Percentiles rank a stretch among this genome's conserved stretches.
These are phyloP conservation scores for Rhinichthys klamathensis DNA, from an alignment of 2,113 vertebrate genomes.

Conservation along the genomic window DNA sequence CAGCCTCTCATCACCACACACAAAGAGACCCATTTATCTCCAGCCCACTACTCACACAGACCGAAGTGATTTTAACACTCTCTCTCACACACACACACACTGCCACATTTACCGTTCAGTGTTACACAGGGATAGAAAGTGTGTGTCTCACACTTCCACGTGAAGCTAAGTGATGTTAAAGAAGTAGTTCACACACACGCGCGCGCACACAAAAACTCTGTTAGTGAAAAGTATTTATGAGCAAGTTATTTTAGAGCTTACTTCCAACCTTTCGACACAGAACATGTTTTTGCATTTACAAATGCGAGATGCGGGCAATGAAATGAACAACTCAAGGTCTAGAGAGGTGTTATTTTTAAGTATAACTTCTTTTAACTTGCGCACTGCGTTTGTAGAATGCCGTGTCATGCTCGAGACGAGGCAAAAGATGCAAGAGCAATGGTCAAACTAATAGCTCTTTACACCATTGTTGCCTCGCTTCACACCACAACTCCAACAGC, in stretches of 20 bases:
- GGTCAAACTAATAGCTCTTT: too few relatives aligned
- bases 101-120: not conserved
- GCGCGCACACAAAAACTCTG: not conserved
- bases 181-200: not conserved
- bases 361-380: too few relatives aligned
- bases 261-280: too few relatives aligned
- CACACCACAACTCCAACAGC: not conserved
- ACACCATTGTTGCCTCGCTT: not conserved
- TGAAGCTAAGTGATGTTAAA: not conserved
- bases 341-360: too few relatives aligned
- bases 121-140: not conserved
- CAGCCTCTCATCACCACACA: constrained; percentile 39
- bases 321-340: too few relatives aligned
- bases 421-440: too few relatives aligned
- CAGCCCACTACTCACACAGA: constrained; percentile 42
- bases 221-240: not conserved
- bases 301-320: too few relatives aligned
- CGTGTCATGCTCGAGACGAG: too few relatives aligned
- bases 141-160: not conserved
- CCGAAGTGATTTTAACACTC: constrained; percentile 29
- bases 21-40: constrained; percentile 57
- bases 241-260: not conserved
- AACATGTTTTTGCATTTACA: not conserved
- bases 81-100: not conserved
- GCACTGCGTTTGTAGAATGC: too few relatives aligned